Percentiles rank a stretch among this genome's conserved stretches.
Evolutionary conservation across 2,113 vertebrate species (phyloP).

Genomic region (Synodontis membranacea): DNA sequence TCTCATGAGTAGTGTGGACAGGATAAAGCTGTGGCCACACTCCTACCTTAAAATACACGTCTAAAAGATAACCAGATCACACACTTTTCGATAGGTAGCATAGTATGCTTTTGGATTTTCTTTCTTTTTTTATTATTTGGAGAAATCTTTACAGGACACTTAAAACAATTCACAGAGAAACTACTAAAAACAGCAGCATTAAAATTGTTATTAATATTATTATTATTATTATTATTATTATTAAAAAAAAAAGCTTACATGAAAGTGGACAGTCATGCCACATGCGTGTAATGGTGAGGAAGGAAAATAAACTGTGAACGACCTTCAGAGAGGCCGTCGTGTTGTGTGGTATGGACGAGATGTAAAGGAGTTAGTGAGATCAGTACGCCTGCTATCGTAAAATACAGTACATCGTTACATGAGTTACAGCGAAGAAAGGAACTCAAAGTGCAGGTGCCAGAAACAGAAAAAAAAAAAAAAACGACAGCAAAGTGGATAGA

Average conservation of each 20-base stretch:
- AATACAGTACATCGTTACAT: slow-evolving; percentile 13
- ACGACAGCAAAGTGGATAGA: not conserved
- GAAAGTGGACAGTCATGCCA: slow-evolving; percentile 50
- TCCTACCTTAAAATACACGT: not conserved
- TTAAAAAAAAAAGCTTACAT: slow-evolving; percentile 54
- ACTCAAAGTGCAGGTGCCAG: slow-evolving; percentile 86
- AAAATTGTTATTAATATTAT: too few relatives aligned
- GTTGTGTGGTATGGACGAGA: not conserved
- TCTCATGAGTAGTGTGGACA: not conserved
- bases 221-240: too few relatives aligned
- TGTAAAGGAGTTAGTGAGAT: slow-evolving; percentile 27
- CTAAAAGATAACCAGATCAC: not conserved
- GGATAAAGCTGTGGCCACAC: not conserved
- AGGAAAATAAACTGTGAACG: slow-evolving; percentile 46
- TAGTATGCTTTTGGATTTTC: slow-evolving; percentile 44
- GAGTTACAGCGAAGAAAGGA: slow-evolving; percentile 54
- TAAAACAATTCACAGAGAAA: slow-evolving; percentile 62
- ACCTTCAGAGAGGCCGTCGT: not conserved
- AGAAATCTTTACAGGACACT: slow-evolving; percentile 58
- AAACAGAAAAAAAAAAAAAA: not conserved
- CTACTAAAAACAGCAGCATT: slow-evolving; percentile 60
- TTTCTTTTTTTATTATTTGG: slow-evolving; percentile 65
- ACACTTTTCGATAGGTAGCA: slow-evolving; percentile 47
- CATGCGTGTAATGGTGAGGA: slow-evolving; percentile 44
- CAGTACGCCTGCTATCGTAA: not conserved